Evolutionary conservation across 1,140 invertebrate species (phyloP).

Genomic region (Calosoma granatense): DNA sequence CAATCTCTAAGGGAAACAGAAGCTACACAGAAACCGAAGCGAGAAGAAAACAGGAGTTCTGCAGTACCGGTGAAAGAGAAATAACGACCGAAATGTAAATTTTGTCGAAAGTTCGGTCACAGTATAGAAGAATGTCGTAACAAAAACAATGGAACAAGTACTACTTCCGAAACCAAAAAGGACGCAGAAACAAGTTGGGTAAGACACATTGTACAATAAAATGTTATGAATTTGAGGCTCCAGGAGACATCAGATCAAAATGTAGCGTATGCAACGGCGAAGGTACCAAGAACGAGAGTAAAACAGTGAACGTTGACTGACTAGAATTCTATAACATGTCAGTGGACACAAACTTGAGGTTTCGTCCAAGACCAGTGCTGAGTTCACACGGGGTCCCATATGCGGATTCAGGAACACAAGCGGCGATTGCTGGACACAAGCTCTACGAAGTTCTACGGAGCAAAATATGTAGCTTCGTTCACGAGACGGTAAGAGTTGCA

Average conservation of each 20-base stretch:
- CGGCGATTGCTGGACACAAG: conserved; percentile 11
- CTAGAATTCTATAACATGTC: background rate
- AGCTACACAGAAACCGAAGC: background rate
- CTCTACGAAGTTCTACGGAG: background rate
- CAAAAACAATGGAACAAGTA: too few relatives aligned
- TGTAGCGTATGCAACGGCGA: conserved; percentile 12
- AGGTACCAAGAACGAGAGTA: background rate
- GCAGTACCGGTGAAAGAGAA: background rate
- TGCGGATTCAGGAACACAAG: conserved; percentile 13
- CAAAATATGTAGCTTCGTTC: background rate
- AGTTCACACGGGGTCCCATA: conserved; percentile 9
- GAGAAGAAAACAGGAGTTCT: background rate
- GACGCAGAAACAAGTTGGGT: too few relatives aligned
- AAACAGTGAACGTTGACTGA: background rate
- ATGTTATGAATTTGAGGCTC: conserved; percentile 13
- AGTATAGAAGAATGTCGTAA: background rate
- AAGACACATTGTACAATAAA: too few relatives aligned
- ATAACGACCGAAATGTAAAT: background rate
- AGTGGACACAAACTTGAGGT: background rate
- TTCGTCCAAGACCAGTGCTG: background rate
- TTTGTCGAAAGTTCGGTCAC: background rate
- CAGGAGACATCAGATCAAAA: conserved; percentile 10
- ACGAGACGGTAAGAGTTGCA: background rate
- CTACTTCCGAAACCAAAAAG: background rate
- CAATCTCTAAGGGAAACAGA: background rate